Evolutionary conservation across 2,888 invertebrate species (phyloP).

Genomic region (Sarcophaga caerulescens): DNA sequence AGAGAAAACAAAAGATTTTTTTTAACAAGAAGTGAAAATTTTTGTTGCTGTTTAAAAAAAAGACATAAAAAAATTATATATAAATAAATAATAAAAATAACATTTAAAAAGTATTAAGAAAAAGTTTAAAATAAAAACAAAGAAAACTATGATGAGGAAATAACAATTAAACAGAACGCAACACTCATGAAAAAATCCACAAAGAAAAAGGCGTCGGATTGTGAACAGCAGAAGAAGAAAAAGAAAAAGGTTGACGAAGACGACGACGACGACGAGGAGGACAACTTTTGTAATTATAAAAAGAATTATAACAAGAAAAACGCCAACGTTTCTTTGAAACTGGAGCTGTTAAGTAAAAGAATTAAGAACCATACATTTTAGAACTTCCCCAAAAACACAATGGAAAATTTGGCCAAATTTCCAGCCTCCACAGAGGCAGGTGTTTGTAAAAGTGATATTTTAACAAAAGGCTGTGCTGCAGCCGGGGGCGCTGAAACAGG

Average conservation of each 20-base stretch:
- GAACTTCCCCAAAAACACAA: slow-evolving; percentile 1
- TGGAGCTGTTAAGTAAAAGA: neutral
- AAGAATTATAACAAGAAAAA: slow-evolving; percentile 37
- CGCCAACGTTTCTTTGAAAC: slow-evolving; percentile 38
- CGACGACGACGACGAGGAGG: slow-evolving; percentile 47
- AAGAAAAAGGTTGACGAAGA: slow-evolving; percentile 19
- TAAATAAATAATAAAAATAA: slow-evolving; percentile 25
- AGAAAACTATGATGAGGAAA: slow-evolving; percentile 24
- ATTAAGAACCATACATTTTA: neutral
- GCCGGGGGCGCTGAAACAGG: slow-evolving; percentile 38
- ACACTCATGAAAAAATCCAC: slow-evolving; percentile 20
- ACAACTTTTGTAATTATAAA: slow-evolving; percentile 28
- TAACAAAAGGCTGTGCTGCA: slow-evolving; percentile 41
- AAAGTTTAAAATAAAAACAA: slow-evolving; percentile 34
- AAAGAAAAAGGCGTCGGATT: slow-evolving; percentile 60
- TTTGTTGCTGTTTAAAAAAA: slow-evolving; percentile 29
- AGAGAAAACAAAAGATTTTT: slow-evolving; percentile 63
- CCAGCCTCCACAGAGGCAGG: slow-evolving; percentile 68
- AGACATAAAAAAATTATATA: slow-evolving; percentile 25
- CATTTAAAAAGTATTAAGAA: slow-evolving; percentile 29
- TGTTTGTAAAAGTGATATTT: slow-evolving; percentile 48
- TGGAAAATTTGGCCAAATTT: slow-evolving; percentile 61
- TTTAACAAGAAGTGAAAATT: slow-evolving; percentile 47
- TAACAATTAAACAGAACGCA: slow-evolving; percentile 12
- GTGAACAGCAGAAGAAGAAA: slow-evolving; percentile 32